Evolutionary conservation across 2,888 invertebrate genomes (phyloP).

Genomic region (Tiphia femorata): DNA sequence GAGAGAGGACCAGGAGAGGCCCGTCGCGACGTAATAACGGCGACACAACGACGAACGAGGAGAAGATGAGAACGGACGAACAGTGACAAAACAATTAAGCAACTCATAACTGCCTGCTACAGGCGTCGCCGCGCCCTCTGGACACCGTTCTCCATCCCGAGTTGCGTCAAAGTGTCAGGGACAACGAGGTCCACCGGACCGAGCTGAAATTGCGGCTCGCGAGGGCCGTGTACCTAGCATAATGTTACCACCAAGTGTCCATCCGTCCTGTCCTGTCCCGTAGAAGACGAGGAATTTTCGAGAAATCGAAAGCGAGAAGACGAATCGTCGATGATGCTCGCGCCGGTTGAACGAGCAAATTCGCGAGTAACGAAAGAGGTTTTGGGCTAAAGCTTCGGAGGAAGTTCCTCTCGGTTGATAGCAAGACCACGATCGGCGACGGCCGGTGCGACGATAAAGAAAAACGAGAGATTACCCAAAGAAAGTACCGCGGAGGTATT

Average conservation of each 20-base stretch:
- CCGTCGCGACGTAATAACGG: slow-evolving; percentile 13
- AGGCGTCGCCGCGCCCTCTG: slow-evolving; percentile 54
- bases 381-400: no score
- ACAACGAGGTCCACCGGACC: slow-evolving; percentile 66
- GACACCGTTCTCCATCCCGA: slow-evolving; percentile 51
- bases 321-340: background rate
- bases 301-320: slow-evolving; percentile 12
- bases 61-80: slow-evolving; percentile 45
- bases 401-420: no score
- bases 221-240: slow-evolving; percentile 53
- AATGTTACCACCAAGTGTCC: no score
- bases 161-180: slow-evolving; percentile 67
- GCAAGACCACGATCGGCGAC: no score
- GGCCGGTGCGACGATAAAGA: background rate
- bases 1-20: slow-evolving; percentile 36
- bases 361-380: background rate
- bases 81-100: slow-evolving; percentile 68
- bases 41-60: slow-evolving; percentile 25
- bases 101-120: slow-evolving; percentile 67
- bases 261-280: no score
- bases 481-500: slow-evolving; percentile 47
- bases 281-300: slow-evolving; percentile 21
- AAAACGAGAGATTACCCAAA: slow-evolving; percentile 22
- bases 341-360: slow-evolving; percentile 1
- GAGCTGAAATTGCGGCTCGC: slow-evolving; percentile 61